These are phyloP conservation scores for Takifugu bimaculatus DNA, from an alignment of 2,113 vertebrate species.

Conservation along the genomic window DNA sequence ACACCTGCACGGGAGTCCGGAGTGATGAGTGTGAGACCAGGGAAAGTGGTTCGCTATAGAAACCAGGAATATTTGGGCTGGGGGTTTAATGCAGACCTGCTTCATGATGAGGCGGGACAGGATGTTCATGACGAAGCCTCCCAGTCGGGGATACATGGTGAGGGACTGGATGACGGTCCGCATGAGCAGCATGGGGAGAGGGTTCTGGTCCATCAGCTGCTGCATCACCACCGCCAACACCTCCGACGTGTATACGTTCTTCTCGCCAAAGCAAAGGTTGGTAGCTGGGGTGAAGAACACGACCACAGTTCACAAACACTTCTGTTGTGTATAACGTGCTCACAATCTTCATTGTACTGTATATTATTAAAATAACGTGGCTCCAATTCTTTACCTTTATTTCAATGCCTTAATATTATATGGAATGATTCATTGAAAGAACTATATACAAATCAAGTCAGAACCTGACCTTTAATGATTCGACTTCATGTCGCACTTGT, in stretches of 20 bases:
- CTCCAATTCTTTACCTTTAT: too few species aligned
- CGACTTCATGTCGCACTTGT: conserved; percentile 95
- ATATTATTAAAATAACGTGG: too few species aligned
- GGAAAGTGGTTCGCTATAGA: not conserved
- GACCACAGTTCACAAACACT: not conserved
- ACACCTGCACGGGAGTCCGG: conserved; percentile 75
- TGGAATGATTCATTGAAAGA: too few species aligned
- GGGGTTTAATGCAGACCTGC: conserved; percentile 73
- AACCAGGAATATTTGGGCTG: not conserved
- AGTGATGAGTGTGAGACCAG: not conserved
- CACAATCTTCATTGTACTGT: too few species aligned
- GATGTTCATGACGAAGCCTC: conserved; percentile 96
- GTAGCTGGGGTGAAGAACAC: conserved; percentile 76
- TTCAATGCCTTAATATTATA: too few species aligned
- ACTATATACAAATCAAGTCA: not conserved
- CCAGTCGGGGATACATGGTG: conserved; percentile 91
- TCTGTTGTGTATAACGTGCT: not conserved
- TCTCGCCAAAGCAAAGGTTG: conserved; percentile 91
- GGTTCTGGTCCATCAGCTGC: conserved; percentile 94
- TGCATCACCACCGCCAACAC: conserved; percentile 95
- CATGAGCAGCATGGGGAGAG: conserved; percentile 94
- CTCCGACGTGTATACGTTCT: conserved; percentile 92
- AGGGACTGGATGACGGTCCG: conserved; percentile 94
- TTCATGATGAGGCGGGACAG: conserved; percentile 91
- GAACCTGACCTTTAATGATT: conserved; percentile 89